Conservation (phyloP, 1,140 invertebrate species). For the Cyphomyrmex costatus region DNA sequence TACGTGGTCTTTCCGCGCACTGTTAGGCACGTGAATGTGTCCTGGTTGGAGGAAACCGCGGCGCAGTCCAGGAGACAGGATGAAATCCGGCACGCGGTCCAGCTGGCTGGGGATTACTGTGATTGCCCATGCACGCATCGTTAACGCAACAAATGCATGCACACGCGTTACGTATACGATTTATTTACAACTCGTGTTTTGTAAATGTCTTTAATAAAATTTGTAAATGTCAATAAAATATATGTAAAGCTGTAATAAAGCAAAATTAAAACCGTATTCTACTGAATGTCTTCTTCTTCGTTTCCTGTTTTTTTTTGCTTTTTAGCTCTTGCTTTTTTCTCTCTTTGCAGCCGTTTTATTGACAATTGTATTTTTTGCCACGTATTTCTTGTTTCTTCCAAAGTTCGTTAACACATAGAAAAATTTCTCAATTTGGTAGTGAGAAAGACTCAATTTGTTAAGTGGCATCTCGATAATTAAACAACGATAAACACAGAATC, state of each 20-base stretch:
- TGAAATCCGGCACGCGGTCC: slow-evolving; percentile 72
- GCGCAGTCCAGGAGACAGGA: slow-evolving; percentile 64
- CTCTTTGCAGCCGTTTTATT: no score
- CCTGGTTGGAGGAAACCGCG: slow-evolving; percentile 78
- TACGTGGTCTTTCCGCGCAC: slow-evolving; percentile 71
- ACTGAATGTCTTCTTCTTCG: no score
- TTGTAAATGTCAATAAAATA: not conserved
- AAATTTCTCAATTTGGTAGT: no score
- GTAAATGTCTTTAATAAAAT: not conserved
- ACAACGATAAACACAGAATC: no score
- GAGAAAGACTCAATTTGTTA: slow-evolving; percentile 4
- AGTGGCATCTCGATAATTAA: slow-evolving; percentile 25
- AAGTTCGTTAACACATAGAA: no score
- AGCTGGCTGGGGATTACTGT: slow-evolving; percentile 76
- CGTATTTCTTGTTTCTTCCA: no score
- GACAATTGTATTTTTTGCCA: no score
- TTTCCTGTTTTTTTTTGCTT: no score
- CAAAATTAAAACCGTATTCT: no score
- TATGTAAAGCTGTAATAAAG: not conserved
- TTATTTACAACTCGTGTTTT: not conserved
- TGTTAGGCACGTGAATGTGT: slow-evolving; percentile 79
- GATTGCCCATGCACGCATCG: slow-evolving; percentile 77
- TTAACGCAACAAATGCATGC: slow-evolving; percentile 35
- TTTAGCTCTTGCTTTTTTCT: no score
- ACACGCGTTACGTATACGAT: not conserved